These are phyloP conservation scores for Notospermus geniculatus DNA, from an alignment of 1,140 invertebrate species.

Conservation along the genomic window DNA sequence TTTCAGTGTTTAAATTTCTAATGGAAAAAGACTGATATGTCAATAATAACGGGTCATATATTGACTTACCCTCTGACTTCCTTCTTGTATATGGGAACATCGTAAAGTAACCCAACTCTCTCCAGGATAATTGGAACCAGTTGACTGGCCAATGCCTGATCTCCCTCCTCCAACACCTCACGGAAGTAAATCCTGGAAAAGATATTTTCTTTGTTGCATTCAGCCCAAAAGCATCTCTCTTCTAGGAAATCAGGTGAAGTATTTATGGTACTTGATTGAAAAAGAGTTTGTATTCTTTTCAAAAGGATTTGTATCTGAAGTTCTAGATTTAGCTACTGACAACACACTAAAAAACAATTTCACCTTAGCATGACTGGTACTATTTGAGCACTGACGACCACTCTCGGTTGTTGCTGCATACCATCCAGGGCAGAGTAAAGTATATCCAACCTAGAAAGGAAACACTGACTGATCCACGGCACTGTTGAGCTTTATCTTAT, in stretches of 20 bases:
- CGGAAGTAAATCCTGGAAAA: slow-evolving; percentile 44
- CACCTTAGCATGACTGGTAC: slow-evolving; percentile 40
- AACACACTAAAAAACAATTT: too few species aligned
- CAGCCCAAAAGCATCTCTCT: too few species aligned
- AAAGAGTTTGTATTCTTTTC: too few species aligned
- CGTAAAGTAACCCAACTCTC: slow-evolving; percentile 39
- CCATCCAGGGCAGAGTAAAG: slow-evolving; percentile 37
- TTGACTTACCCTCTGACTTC: slow-evolving; percentile 39
- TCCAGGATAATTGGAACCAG: slow-evolving; percentile 42
- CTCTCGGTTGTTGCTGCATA: slow-evolving; percentile 33
- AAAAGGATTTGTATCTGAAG: too few species aligned
- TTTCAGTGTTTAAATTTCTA: background rate
- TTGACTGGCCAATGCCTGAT: slow-evolving; percentile 30
- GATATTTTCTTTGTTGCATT: too few species aligned
- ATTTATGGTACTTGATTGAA: too few species aligned
- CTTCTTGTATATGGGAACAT: slow-evolving; percentile 34
- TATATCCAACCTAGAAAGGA: slow-evolving; percentile 6
- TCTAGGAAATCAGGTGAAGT: too few species aligned
- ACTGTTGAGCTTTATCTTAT: too few species aligned
- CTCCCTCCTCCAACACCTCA: slow-evolving; percentile 34
- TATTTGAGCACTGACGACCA: slow-evolving; percentile 36
- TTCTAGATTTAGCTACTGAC: too few species aligned
- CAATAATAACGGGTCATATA: background rate
- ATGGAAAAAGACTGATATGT: background rate
- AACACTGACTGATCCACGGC: too few species aligned